Base-by-base conservation (phyloP, 1,140 invertebrate genomes). In the Drosophila bocqueti region DNA sequence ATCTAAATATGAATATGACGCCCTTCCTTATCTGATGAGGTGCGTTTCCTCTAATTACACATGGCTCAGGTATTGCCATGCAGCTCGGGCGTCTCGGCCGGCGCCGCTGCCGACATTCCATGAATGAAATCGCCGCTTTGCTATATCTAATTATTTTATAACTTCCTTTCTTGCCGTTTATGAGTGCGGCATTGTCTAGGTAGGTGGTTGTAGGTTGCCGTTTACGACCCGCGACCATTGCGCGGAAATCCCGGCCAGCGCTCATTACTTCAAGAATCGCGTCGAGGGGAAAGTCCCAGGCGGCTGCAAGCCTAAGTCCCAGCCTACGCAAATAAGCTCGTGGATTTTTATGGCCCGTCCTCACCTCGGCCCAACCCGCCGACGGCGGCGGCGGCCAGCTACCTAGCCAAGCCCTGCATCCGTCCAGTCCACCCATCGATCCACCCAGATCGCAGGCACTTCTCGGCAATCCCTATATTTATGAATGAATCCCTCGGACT, bases 241-340 rank as follows among this genome's bases (percentile, higher is more conserved):
- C 59, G 60, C 73, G 85, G 84, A 89, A 87, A 81, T 81, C 72
- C 84, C 84, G 49, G 57, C 84, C 84, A 50, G 60, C 43, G 81
- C 69, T 79, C 74, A 76, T 84, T 87, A 87, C 79, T 81, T 89
- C 46, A 84, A 67, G 79, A 89, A 84, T 49, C 64, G 60, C 34
- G 13, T 24, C 21, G 34, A 34, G 15, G 21, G 84, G 84, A 84
- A 87, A 90, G 62, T 75, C 84, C 83, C 58, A 66, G 74, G 77
- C 81, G 84, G 81, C 81, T 84, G 84, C 77, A 81, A 68, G 67
- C 72, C 83, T 80, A 86, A 87, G 67, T 67, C 83, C 69, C 65
- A 81, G 74, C 84, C 84, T 90, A 90, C 77, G 81, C 81, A 87
- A 84, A 87, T 90, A 84, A 89, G 85, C 85, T 89, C 47, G 49